Conservation (phyloP, 2,113 vertebrate genomes). For the Dascyllus trimaculatus region DNA sequence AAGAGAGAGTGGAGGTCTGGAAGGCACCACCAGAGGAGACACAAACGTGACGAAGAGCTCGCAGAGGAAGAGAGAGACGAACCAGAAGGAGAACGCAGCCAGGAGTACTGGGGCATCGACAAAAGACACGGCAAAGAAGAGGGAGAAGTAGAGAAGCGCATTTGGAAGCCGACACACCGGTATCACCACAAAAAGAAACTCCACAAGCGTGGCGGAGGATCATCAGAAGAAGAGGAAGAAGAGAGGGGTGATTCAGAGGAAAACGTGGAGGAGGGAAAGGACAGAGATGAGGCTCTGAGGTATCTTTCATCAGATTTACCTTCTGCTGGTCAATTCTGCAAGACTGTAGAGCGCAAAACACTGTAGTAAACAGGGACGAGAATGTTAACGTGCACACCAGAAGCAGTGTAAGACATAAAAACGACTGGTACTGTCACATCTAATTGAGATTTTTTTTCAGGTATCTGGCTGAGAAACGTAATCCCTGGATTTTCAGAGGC, state of each 20-base stretch:
- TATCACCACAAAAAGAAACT: conserved; percentile 72
- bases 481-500: conserved; percentile 78
- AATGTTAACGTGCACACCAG: not conserved
- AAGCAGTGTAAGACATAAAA: not conserved
- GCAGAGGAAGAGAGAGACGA: conserved; percentile 54
- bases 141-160: conserved; percentile 64
- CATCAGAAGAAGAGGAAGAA: conserved; percentile 63
- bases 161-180: conserved; percentile 73
- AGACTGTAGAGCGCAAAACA: not conserved
- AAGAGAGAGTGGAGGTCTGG: conserved; percentile 57
- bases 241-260: conserved; percentile 59
- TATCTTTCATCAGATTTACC: conserved; percentile 24
- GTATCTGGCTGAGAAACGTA: conserved; percentile 83
- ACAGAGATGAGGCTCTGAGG: conserved; percentile 70
- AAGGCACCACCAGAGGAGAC: conserved; percentile 56
- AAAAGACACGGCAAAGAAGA: conserved; percentile 57
- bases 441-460: conserved; percentile 55
- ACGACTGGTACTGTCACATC: not conserved
- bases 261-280: conserved; percentile 43
- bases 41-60: conserved; percentile 57
- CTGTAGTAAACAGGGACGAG: not conserved
- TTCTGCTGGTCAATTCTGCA: not conserved
- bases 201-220: conserved; percentile 63
- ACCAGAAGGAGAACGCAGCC: conserved; percentile 57
- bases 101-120: conserved; percentile 64